Conservation (phyloP, 2,888 invertebrate genomes). For the Latheticus oryzae region DNA sequence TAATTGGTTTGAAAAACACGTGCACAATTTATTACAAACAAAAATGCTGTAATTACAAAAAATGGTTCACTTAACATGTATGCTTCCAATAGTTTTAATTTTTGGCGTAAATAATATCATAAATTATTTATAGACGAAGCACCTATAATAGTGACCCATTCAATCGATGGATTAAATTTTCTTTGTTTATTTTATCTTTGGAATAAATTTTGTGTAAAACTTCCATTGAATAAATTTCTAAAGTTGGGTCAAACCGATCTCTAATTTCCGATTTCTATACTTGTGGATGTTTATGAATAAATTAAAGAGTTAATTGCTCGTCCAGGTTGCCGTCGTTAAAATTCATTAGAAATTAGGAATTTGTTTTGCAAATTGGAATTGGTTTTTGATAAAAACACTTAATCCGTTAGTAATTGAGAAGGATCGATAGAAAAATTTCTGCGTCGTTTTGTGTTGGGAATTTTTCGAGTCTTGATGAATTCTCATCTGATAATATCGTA, state of each 20-base stretch:
- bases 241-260: constrained; percentile 1
- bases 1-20: no score
- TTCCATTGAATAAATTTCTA: no score
- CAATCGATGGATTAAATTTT: no score
- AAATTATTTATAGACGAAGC: no score
- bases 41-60: no score
- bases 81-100: no score
- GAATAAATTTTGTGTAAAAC: no score
- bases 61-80: no score
- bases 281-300: constrained; percentile 17
- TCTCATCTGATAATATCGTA: constrained; percentile 35
- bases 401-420: constrained; percentile 27
- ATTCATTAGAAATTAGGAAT: constrained; percentile 25
- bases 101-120: no score
- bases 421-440: constrained; percentile 32
- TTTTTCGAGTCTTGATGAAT: constrained; percentile 41
- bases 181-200: no score
- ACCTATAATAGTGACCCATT: no score
- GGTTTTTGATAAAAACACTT: constrained; percentile 17
- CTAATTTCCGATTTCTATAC: constrained; percentile 17
- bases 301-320: constrained; percentile 21
- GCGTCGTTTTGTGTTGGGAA: constrained; percentile 35
- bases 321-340: constrained; percentile 11
- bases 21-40: no score
- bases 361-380: constrained; percentile 34